phyloP scores from a whole-genome alignment of 2,113 vertebrate genomes.

The Todiramphus saurophagus region DNA sequence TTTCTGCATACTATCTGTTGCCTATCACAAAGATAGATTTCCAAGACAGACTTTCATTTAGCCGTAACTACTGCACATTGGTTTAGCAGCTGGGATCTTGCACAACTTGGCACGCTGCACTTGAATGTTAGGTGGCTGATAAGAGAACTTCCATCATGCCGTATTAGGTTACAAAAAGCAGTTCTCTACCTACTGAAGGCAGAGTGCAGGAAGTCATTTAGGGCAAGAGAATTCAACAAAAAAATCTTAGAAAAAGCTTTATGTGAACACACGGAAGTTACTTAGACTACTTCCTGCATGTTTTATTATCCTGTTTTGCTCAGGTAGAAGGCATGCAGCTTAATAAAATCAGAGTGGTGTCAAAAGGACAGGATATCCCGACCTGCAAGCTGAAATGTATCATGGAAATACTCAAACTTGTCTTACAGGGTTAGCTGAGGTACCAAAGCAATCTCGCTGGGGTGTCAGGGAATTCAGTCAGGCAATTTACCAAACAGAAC shows the following conservation, averaged over 20 bases:
- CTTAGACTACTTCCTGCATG: neutral
- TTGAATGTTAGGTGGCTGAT: neutral
- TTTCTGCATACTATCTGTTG: neutral
- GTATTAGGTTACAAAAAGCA: neutral
- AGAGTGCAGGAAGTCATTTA: neutral
- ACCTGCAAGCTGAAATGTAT: neutral
- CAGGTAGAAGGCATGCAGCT: neutral
- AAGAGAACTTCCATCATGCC: neutral
- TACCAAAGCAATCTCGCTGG: neutral
- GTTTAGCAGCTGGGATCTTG: neutral
- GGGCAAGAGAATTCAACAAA: conserved; percentile 20
- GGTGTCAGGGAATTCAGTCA: neutral
- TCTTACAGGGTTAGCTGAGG: neutral
- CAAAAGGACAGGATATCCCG: neutral
- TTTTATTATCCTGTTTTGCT: neutral
- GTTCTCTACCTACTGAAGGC: neutral
- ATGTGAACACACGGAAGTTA: neutral
- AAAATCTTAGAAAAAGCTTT: conserved; percentile 20
- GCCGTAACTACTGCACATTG: neutral
- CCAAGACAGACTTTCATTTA: neutral
- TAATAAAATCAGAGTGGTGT: neutral
- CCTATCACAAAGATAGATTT: neutral
- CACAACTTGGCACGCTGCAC: neutral
- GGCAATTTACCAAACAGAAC: neutral
- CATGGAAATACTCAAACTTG: neutral